Evolutionary conservation across 2,113 vertebrate genomes (phyloP).

Genomic region (Anhinga rufa): DNA sequence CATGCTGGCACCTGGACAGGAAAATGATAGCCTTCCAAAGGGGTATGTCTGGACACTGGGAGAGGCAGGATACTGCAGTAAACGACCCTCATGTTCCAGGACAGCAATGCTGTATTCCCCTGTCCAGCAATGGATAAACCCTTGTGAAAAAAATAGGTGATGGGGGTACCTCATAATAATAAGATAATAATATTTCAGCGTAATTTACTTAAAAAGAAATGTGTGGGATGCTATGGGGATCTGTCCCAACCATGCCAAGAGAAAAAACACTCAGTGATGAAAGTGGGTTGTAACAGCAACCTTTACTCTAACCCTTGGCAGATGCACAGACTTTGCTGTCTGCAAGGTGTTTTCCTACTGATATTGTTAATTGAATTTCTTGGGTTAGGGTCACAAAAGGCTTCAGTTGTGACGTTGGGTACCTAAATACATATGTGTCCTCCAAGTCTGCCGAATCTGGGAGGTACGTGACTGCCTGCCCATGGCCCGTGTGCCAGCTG

Average conservation of each 20-base stretch:
- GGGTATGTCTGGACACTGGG: not conserved
- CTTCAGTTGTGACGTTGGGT: not conserved
- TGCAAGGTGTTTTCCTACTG: not conserved
- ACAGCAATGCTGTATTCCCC: not conserved
- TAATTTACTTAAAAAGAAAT: not conserved
- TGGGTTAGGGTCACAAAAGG: not conserved
- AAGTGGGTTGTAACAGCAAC: not conserved
- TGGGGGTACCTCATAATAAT: not conserved
- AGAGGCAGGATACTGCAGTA: not conserved
- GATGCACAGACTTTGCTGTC: not conserved
- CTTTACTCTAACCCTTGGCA: not conserved
- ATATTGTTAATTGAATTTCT: not conserved
- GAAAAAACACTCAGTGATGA: not conserved
- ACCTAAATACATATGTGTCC: not conserved
- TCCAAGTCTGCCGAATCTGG: not conserved
- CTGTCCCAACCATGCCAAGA: not conserved
- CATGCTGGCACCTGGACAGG: not conserved
- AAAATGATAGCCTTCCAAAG: rapidly evolving
- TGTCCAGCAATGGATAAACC: not conserved
- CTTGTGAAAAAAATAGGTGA: not conserved
- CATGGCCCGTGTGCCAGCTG: not conserved
- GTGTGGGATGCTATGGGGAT: not conserved
- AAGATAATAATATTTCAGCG: not conserved
- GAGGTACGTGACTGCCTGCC: not conserved
- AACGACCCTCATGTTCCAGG: not conserved